Percentiles rank a stretch among this genome's conserved stretches.
phyloP scores from a whole-genome alignment of 2,888 invertebrate genomes.

The Eupithecia centaureata region DNA sequence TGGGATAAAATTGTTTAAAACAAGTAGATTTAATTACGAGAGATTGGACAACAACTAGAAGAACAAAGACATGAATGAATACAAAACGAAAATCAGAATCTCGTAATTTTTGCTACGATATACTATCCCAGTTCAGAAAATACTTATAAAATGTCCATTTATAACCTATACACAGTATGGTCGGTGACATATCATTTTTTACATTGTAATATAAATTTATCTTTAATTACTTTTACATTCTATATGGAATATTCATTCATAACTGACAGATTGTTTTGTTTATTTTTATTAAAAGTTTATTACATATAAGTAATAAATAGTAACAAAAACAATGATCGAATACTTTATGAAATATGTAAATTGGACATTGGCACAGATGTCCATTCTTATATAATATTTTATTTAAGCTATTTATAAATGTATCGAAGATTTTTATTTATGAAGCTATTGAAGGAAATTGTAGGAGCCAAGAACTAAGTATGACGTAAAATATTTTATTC shows the following conservation, averaged over 20 bases:
- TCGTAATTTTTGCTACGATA: neutral
- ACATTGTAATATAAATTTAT: conserved; percentile 53
- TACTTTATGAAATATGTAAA: neutral
- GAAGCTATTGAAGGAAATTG: neutral
- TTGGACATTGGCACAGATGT: conserved; percentile 5
- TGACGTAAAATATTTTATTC: too few relatives aligned
- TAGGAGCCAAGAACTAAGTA: too few relatives aligned
- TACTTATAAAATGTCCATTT: conserved; percentile 37
- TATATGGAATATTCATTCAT: conserved; percentile 40
- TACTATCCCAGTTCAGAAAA: conserved; percentile 34
- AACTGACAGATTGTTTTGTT: neutral
- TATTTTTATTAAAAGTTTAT: conserved; percentile 2
- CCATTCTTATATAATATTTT: neutral
- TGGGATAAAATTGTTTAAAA: conserved; percentile 25
- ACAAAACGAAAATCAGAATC: neutral
- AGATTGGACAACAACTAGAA: neutral
- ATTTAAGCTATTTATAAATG: neutral
- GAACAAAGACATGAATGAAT: neutral
- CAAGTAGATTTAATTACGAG: neutral
- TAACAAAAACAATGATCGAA: neutral
- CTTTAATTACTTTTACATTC: conserved; percentile 58
- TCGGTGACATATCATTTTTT: conserved; percentile 74
- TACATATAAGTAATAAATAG: neutral
- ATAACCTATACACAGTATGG: conserved; percentile 41
- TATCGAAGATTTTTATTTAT: too few relatives aligned